Percentiles rank a stretch among this genome's conserved stretches.
These are phyloP conservation scores for Oreochromis spilurus DNA, from an alignment of 2,113 vertebrate species.

Conservation along the genomic window DNA sequence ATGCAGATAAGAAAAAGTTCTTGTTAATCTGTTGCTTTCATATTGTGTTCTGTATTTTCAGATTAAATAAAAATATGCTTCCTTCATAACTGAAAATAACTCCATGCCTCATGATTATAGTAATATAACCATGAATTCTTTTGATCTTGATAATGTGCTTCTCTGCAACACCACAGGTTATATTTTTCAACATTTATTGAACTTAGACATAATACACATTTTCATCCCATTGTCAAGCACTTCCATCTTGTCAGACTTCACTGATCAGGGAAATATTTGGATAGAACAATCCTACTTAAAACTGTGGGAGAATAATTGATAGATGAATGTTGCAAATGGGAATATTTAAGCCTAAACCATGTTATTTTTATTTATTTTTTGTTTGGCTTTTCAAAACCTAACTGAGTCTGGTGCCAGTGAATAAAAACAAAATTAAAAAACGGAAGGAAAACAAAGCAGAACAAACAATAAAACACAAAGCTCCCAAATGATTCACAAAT, in stretches of 20 bases:
- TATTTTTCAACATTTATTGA: background rate
- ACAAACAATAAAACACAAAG: background rate
- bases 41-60: background rate
- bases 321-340: background rate
- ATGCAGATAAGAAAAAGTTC: background rate
- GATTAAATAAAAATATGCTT: background rate
- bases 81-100: background rate
- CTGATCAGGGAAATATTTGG: background rate
- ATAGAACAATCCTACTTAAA: background rate
- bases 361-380: background rate
- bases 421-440: background rate
- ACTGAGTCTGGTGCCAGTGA: background rate
- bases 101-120: background rate
- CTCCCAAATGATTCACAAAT: background rate
- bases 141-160: background rate
- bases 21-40: background rate
- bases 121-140: background rate
- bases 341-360: background rate
- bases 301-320: background rate
- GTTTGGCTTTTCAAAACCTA: background rate
- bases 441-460: background rate
- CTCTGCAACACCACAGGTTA: background rate
- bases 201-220: rapidly evolving
- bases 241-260: background rate
- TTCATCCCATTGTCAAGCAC: background rate